These are phyloP conservation scores for Argyresthia albistria DNA, from an alignment of 2,888 invertebrate species.

Conservation along the genomic window DNA sequence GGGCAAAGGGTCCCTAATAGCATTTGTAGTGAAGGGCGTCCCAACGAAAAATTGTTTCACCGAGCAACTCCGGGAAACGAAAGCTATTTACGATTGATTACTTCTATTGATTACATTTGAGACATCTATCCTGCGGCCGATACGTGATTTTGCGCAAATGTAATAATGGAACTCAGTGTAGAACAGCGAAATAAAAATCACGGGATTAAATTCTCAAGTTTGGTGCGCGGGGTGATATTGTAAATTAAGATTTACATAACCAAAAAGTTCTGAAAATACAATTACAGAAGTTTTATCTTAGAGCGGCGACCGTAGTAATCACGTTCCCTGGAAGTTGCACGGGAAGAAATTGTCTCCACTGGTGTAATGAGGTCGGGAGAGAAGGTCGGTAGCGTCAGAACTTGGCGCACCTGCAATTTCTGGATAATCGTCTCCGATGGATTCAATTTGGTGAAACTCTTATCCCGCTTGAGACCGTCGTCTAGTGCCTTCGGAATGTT, in stretches of 20 bases:
- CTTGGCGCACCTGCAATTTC: constrained; percentile 5
- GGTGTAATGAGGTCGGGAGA: constrained; percentile 36
- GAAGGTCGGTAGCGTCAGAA: not conserved
- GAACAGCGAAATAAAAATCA: not conserved
- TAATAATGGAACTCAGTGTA: too few relatives aligned
- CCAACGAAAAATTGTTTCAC: constrained; percentile 49
- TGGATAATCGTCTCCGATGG: constrained; percentile 4
- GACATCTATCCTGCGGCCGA: not conserved
- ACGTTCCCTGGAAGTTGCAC: constrained; percentile 50
- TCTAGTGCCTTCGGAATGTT: not conserved
- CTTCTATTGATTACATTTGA: constrained; percentile 12
- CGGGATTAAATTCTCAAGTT: not conserved
- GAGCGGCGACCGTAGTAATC: constrained; percentile 57
- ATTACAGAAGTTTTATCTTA: constrained; percentile 61
- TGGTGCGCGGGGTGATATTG: constrained; percentile 22
- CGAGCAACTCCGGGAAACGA: constrained; percentile 23
- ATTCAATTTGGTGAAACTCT: constrained; percentile 4
- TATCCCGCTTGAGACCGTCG: not conserved
- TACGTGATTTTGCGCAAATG: too few relatives aligned
- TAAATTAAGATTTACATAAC: constrained; percentile 57
- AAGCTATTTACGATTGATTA: constrained; percentile 49
- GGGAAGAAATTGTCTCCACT: constrained; percentile 54
- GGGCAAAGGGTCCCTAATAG: constrained; percentile 49
- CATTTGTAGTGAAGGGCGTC: constrained; percentile 45
- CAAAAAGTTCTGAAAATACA: constrained; percentile 55